A percentile compares a stretch with the other conserved stretches of the same genome.
phyloP scores from a whole-genome alignment of 2,888 invertebrate genomes.

The Trilocha varians region DNA sequence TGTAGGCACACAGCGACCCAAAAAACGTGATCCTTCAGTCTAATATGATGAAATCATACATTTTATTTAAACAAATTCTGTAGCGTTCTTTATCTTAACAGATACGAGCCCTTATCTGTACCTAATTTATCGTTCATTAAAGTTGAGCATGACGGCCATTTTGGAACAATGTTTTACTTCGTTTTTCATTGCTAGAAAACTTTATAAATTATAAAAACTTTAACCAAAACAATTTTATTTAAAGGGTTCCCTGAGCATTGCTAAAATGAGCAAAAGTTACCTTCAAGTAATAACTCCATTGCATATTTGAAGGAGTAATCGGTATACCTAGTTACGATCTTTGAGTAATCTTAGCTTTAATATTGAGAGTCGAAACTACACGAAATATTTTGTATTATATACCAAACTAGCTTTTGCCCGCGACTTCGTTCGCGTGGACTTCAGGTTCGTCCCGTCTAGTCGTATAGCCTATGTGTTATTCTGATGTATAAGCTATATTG shows the following conservation, averaged over 20 bases:
- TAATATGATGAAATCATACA: constrained; percentile 45
- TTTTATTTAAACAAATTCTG: constrained; percentile 30
- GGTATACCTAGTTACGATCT: too few species aligned
- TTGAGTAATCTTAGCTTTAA: too few species aligned
- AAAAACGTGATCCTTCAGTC: constrained; percentile 30
- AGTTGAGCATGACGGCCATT: constrained; percentile 25
- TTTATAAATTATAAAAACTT: neutral
- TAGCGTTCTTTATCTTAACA: constrained; percentile 38
- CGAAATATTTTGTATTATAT: too few species aligned
- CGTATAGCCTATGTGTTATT: too few species aligned
- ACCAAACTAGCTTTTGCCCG: too few species aligned
- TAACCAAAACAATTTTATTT: neutral
- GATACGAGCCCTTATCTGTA: constrained; percentile 56
- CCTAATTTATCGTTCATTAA: constrained; percentile 39
- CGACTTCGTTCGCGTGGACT: too few species aligned
- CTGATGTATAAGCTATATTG: too few species aligned
- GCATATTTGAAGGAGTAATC: too few species aligned
- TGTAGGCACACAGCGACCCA: constrained; percentile 22
- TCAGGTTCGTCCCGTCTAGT: too few species aligned
- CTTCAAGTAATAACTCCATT: too few species aligned
- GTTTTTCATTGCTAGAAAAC: constrained; percentile 5
- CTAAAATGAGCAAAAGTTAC: too few species aligned
- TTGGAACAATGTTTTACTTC: constrained; percentile 13
- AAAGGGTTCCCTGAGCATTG: neutral
- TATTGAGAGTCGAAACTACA: too few species aligned